Evolutionary conservation across 1,140 invertebrate species (phyloP).

Genomic region (Maconellicoccus hirsutus): DNA sequence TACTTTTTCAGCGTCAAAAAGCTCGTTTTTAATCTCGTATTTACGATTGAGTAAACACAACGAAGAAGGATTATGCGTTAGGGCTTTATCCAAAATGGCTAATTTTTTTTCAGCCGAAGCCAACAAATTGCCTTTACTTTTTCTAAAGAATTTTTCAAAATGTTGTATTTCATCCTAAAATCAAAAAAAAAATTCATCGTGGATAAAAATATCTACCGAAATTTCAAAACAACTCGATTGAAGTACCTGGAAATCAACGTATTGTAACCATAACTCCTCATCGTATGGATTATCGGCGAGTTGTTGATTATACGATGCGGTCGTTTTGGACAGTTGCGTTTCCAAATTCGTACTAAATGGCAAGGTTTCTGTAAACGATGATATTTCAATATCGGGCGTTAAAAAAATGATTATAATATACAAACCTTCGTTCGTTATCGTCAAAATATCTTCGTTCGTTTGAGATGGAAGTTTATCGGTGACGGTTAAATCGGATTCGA

Average conservation of each 20-base stretch:
- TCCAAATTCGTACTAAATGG: neutral
- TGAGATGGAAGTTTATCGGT: neutral
- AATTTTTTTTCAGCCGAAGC: conserved; percentile 42
- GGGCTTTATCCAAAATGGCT: conserved; percentile 43
- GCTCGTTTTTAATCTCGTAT: neutral
- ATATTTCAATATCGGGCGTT: no score
- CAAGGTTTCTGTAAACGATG: neutral
- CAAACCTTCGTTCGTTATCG: neutral
- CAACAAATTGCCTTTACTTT: conserved; percentile 35
- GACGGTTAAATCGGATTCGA: neutral
- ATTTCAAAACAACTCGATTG: neutral
- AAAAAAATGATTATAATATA: no score
- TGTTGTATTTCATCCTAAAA: conserved; percentile 32
- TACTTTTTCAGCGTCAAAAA: neutral
- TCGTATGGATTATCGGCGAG: conserved; percentile 39
- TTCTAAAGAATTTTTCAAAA: conserved; percentile 36
- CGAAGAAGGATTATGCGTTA: conserved; percentile 39
- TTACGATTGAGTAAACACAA: neutral
- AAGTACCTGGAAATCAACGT: conserved; percentile 43
- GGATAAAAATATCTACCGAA: conserved; percentile 19
- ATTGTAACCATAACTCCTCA: conserved; percentile 43
- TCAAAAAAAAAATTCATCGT: neutral
- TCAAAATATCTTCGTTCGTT: neutral
- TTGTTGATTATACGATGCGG: conserved; percentile 40
- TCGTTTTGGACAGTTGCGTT: conserved; percentile 34